A percentile compares a stretch with the other conserved stretches of the same genome.
Conservation (phyloP, 1,140 invertebrate species). For the Polypedilum pembai region DNA sequence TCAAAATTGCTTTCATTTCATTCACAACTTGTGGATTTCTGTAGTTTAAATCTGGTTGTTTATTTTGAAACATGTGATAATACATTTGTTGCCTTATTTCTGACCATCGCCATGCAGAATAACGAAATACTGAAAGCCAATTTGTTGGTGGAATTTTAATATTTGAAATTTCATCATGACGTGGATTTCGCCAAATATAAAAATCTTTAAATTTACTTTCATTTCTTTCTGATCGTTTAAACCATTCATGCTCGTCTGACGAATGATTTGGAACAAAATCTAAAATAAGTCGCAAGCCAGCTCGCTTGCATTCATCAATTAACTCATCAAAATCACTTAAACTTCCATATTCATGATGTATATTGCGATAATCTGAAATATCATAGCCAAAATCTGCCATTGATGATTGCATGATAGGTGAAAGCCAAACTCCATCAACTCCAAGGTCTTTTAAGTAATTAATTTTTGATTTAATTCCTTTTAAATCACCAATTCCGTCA, state of each 20-base stretch:
- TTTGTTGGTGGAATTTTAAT: conserved; percentile 30
- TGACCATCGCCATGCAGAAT: conserved; percentile 42
- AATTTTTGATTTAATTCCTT: conserved; percentile 43
- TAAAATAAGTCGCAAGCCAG: conserved; percentile 56
- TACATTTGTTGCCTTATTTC: conserved; percentile 44
- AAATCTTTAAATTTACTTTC: conserved; percentile 56
- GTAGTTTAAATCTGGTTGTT: conserved; percentile 49
- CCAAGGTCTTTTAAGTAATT: conserved; percentile 46
- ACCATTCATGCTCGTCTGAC: conserved; percentile 67
- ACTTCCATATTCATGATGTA: conserved; percentile 59
- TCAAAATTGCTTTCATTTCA: conserved; percentile 46
- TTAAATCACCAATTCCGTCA: conserved; percentile 48
- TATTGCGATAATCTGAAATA: conserved; percentile 57
- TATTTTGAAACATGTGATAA: conserved; percentile 43
- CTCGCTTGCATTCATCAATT: conserved; percentile 46
- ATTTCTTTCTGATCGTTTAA: conserved; percentile 50
- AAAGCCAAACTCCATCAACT: conserved; percentile 53
- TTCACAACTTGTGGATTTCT: conserved; percentile 43
- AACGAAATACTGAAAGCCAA: conserved; percentile 29
- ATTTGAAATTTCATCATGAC: conserved; percentile 28
- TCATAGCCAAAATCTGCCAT: conserved; percentile 62
- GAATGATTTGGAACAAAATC: conserved; percentile 72
- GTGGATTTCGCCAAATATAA: conserved; percentile 56
- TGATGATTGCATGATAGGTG: conserved; percentile 55
- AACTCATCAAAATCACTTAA: conserved; percentile 59